Base-by-base conservation (phyloP, 2,797 vertebrate species). In the Epinephelus awoara region DNA sequence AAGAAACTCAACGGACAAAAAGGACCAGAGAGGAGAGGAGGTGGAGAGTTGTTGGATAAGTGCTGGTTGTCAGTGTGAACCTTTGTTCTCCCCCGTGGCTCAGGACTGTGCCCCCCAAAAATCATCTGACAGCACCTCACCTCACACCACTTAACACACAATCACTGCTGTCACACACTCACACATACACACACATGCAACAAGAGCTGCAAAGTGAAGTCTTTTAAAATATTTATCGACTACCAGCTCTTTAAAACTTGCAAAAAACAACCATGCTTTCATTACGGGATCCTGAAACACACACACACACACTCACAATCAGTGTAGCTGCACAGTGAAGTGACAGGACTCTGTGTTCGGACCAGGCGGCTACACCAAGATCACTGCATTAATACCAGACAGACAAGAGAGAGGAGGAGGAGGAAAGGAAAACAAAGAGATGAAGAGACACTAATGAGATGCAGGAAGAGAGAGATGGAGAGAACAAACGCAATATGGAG, bases 201-300 rank as follows among this genome's bases (percentile, higher is more conserved):
- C 77, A 82, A 79, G 82, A 86, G 70, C 86, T 72, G 82, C 85
- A 85, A 89, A 92, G 87, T 83, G 72, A 83, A 72, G 69, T 51
- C 62, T 83, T 69, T 72, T 93, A 29, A 92, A 93, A 91, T 92
- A 94, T 93, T 89, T 56, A 94, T 89, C 21, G 1, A 52, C 70
- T 86, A 79, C 80, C 72, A 75, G 88, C 87, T 85, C 76, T 89
- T 91, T 86, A 90, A 87, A 87, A 88, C 59, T 69, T 63, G 27
- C 54, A 54, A 81, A 84, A 59, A 77, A 84, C 75, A 85, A 72
- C 38, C 67, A 23, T 47, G 27, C 74, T 81, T 76, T 85, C 80
- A 84, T 88, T 84, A 77, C 6, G 3, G 34, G 58, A 70, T 25
- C 34, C 54, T 40, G 13, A 65, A 57, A 66, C 38, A 84, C 65